Conservation (phyloP, 2,113 vertebrate genomes). For the Recurvirostra avosetta region DNA sequence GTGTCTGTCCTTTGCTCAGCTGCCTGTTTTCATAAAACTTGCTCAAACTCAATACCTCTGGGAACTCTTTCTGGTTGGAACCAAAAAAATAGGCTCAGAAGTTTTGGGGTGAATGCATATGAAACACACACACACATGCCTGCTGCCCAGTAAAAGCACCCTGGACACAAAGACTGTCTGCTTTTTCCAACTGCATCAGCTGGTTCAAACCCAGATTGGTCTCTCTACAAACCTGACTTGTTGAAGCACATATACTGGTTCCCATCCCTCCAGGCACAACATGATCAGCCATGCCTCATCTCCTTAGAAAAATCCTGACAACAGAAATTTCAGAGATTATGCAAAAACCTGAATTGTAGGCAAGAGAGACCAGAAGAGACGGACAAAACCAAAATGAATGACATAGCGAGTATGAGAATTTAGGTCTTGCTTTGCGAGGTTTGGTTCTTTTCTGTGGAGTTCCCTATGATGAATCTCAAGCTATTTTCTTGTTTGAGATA, state of each 20-base stretch:
- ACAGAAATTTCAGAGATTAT: not conserved
- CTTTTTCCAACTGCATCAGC: not conserved
- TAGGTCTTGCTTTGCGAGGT: not conserved
- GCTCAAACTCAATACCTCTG: not conserved
- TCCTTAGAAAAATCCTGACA: not conserved
- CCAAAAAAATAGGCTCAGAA: not conserved
- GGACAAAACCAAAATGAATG: not conserved
- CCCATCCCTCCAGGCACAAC: not conserved
- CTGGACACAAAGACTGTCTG: not conserved
- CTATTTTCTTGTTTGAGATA: not conserved
- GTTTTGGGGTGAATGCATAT: not conserved
- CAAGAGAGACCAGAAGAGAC: not conserved
- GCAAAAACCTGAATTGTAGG: not conserved
- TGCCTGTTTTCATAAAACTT: not conserved
- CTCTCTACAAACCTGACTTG: not conserved
- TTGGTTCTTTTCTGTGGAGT: not conserved
- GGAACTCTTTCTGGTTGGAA: not conserved
- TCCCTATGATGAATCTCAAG: not conserved
- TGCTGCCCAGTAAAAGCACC: not conserved
- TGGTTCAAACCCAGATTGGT: not conserved
- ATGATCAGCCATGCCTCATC: not conserved
- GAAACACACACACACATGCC: fast-evolving
- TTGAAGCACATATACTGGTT: not conserved
- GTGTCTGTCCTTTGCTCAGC: not conserved
- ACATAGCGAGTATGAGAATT: not conserved